A percentile compares a stretch with the other conserved stretches of the same genome.
phyloP scores from a whole-genome alignment of 92 coral and sea anemone genomes.

The Galaxea fascicularis region DNA sequence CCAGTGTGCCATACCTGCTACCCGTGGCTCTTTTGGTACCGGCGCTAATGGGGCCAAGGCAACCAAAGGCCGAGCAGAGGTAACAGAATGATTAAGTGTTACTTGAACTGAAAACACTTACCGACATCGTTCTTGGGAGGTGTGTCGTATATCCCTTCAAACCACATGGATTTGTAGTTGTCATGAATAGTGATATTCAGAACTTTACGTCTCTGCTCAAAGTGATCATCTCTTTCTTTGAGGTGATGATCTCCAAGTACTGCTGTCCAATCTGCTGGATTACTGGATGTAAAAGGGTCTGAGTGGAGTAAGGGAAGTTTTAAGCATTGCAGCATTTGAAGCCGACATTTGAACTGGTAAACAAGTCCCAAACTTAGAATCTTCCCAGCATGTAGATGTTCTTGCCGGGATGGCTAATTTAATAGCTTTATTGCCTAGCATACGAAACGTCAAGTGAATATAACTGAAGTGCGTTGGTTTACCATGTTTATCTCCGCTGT shows the following conservation, averaged over 20 bases:
- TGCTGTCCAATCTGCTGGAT: conserved; percentile 82
- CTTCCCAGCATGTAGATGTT: no score
- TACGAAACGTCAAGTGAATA: no score
- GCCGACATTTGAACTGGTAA: no score
- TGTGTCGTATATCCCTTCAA: conserved; percentile 88
- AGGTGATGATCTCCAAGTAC: conserved; percentile 75
- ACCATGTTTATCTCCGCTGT: no score
- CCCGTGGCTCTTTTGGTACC: no score
- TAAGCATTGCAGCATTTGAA: not conserved
- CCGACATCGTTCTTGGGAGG: conserved; percentile 84
- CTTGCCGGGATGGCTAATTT: no score
- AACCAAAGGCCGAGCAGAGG: no score
- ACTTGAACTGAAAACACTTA: conserved; percentile 8
- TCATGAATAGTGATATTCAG: conserved; percentile 71
- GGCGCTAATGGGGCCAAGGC: no score
- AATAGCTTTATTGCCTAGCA: no score
- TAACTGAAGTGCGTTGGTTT: no score
- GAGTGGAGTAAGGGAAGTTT: not conserved
- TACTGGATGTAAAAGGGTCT: conserved; percentile 78
- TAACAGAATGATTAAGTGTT: no score
- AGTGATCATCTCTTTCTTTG: conserved; percentile 51
- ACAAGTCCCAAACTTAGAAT: not conserved
- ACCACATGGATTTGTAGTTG: conserved; percentile 85
- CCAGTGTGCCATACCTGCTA: no score
- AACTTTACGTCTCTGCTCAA: conserved; percentile 55